phyloP scores from a whole-genome alignment of 2,113 vertebrate species.

The Pontoporia blainvillei region DNA sequence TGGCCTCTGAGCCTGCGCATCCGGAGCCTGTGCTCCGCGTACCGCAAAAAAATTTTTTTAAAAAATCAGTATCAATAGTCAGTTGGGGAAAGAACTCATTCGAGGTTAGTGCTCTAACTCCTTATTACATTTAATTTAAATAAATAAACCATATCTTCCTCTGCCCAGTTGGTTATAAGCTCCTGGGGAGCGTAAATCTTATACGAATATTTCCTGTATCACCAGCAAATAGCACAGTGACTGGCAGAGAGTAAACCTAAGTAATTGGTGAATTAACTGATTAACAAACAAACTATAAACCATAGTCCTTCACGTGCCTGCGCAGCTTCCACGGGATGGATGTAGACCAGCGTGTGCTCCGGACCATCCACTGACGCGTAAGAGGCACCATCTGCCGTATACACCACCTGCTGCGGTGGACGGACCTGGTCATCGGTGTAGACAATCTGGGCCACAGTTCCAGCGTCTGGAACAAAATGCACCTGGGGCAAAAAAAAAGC shows the following conservation, averaged over 20 bases:
- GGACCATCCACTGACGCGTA: conserved; percentile 96
- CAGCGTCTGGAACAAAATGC: conserved; percentile 91
- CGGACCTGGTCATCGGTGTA: conserved; percentile 94
- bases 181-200: not conserved
- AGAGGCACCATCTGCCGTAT: conserved; percentile 92
- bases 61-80: not conserved
- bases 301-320: conserved; percentile 84
- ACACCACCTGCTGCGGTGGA: conserved; percentile 92
- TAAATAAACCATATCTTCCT: not conserved
- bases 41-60: no score
- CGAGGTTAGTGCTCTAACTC: not conserved
- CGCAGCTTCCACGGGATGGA: conserved; percentile 94
- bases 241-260: not conserved
- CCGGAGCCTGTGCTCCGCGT: no score
- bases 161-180: not conserved
- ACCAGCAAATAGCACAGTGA: not conserved
- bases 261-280: not conserved
- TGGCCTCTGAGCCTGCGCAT: no score
- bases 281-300: not conserved
- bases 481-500: conserved; percentile 81
- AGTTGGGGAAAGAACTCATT: not conserved
- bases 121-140: not conserved
- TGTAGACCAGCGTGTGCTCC: conserved; percentile 97
- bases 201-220: not conserved
- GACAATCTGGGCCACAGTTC: conserved; percentile 94